Evolutionary conservation across 2,113 vertebrate species (phyloP).

Genomic region (pig (Sus scrofa)): T2T-Sscrofa CM000813.6:142120001-142120500

Average conservation of each 20-base stretch:
- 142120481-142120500: too few species aligned
- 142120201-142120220: not conserved
- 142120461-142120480: too few species aligned
- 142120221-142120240: slow-evolving; percentile 21
- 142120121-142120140: not conserved
- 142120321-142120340: slow-evolving; percentile 28
- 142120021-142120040: not conserved
- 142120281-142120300: slow-evolving; percentile 10
- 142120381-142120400: too few species aligned
- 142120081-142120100: not conserved
- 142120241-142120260: not conserved
- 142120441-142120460: too few species aligned
- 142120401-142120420: too few species aligned
- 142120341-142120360: not conserved
- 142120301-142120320: not conserved
- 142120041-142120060: not conserved
- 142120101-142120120: not conserved
- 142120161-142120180: not conserved
- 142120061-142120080: not conserved
- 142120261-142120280: slow-evolving; percentile 32
- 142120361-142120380: too few species aligned
- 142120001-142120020: not conserved
- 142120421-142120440: too few species aligned
- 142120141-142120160: not conserved
- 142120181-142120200: slow-evolving; percentile 32